Conservation (phyloP, 2,113 vertebrate genomes). For the Oenanthe melanoleuca region DNA sequence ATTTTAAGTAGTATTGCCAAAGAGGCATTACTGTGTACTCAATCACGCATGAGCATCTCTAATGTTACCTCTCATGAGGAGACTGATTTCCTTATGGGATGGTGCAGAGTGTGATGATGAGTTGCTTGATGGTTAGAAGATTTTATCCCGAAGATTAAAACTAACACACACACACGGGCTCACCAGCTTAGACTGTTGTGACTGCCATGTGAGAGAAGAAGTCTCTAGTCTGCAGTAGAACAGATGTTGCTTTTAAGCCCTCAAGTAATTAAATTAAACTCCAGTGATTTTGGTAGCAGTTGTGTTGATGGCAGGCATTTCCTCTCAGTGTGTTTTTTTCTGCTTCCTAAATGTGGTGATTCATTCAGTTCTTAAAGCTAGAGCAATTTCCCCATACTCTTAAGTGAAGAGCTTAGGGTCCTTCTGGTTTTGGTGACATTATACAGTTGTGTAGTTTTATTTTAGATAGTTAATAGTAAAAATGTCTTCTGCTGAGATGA, state of each 20-base stretch:
- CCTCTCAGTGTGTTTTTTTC: not conserved
- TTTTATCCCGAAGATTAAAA: not conserved
- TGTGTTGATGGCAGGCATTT: not conserved
- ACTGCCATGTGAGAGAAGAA: not conserved
- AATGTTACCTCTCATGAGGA: not conserved
- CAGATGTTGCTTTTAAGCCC: not conserved
- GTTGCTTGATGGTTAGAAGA: not conserved
- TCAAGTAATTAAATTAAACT: not conserved
- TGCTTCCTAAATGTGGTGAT: not conserved
- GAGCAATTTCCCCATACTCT: not conserved
- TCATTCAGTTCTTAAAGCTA: not conserved
- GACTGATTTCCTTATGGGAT: not conserved
- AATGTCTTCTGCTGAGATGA: not conserved
- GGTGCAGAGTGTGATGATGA: not conserved
- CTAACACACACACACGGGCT: not conserved
- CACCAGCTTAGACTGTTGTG: not conserved
- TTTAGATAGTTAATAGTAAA: not conserved
- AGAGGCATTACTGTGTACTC: not conserved
- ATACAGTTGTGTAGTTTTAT: not conserved
- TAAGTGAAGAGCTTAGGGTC: not conserved
- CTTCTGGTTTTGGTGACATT: not conserved
- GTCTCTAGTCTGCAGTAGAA: not conserved
- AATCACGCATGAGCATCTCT: not conserved
- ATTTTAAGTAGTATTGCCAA: not conserved
- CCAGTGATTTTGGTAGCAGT: not conserved